Conservation (phyloP, 2,888 invertebrate species). For the Andrena trimmerana region DNA sequence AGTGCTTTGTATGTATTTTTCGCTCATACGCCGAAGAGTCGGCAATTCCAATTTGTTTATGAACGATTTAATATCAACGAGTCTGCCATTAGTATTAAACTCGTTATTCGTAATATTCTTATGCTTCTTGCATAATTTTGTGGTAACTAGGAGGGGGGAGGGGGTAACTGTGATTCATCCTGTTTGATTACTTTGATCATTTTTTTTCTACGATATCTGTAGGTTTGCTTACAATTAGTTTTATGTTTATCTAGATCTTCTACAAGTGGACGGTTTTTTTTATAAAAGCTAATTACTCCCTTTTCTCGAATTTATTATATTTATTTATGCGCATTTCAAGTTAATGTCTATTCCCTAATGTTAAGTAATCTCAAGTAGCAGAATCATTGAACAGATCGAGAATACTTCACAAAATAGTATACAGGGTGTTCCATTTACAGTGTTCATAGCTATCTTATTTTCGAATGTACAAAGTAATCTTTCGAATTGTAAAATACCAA, state of each 20-base stretch:
- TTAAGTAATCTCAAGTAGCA: slow-evolving; percentile 17
- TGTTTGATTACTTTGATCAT: slow-evolving; percentile 27
- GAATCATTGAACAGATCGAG: slow-evolving; percentile 22
- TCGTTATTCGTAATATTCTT: neutral
- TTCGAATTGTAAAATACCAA: slow-evolving; percentile 33
- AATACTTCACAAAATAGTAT: slow-evolving; percentile 44
- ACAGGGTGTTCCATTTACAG: slow-evolving; percentile 64
- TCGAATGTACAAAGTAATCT: slow-evolving; percentile 41
- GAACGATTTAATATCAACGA: slow-evolving; percentile 3
- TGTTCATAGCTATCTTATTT: slow-evolving; percentile 63
- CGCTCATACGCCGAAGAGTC: slow-evolving; percentile 10
- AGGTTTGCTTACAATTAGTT: slow-evolving; percentile 8
- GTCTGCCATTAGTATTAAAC: slow-evolving; percentile 15
- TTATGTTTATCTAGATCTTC: no score
- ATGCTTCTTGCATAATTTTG: slow-evolving; percentile 18
- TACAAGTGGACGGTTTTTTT: neutral
- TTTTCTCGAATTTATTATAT: slow-evolving; percentile 39
- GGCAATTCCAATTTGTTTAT: slow-evolving; percentile 28
- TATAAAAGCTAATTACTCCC: slow-evolving; percentile 28
- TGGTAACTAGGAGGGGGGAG: neutral
- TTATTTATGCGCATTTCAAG: slow-evolving; percentile 15
- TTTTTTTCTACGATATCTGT: slow-evolving; percentile 13
- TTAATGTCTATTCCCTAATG: slow-evolving; percentile 32
- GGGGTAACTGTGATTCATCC: slow-evolving; percentile 44
- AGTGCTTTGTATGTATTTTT: slow-evolving; percentile 37